Base-by-base conservation (phyloP, 2,113 vertebrate species). In the Laterallus jamaicensis region DNA sequence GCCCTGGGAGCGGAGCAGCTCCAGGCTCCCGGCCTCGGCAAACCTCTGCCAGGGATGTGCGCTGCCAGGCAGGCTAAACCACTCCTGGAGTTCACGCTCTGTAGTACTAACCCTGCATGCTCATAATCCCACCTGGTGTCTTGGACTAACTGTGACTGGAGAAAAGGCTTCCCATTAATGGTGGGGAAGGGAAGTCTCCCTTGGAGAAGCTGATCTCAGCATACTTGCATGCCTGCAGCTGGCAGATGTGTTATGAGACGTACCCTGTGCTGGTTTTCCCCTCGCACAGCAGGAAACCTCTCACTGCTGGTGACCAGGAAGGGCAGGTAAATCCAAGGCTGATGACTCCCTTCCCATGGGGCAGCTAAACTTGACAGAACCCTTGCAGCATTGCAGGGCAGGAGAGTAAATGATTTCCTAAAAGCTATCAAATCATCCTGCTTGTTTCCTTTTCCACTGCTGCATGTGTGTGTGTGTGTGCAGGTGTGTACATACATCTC, bases 61-160 rank as follows among this genome's bases (percentile, higher is more conserved):
- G 25, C 85, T 94, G 66, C 84, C 52, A 5, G 78, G 80, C 83
- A 87, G 88, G 44, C 92, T 91, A 37, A 92, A 78, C 88, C 90
- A 47, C 73, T 66, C 85, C 50, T 86, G 87, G 64, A 77, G 40
- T 68, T 86, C 90, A 80, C 6, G 5, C 77, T 91, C 52, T 16
- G 5, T 32, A 67, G 69, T 29, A 97, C 96, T 97, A 97, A 98
- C 74, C 88, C 67, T 94, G 97, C 96, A 97, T 96, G 96, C 63
- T 69, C 40, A 3, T 86, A 49, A 94, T 74, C 56, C 60, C 59
- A 71, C 63, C 59, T 9, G 18, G 14, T 11, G 42, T 69, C 22
- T 71, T 5, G 10, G 52, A 89, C 93, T 96, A 95, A 97, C 88
- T 4, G 3, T 28, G 71, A 83, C 69, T 66, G 66, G 82, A 86